These are phyloP conservation scores for Melanotaenia maccullochi DNA, from an alignment of 2,797 vertebrate genomes.

Conservation along the genomic window DNA sequence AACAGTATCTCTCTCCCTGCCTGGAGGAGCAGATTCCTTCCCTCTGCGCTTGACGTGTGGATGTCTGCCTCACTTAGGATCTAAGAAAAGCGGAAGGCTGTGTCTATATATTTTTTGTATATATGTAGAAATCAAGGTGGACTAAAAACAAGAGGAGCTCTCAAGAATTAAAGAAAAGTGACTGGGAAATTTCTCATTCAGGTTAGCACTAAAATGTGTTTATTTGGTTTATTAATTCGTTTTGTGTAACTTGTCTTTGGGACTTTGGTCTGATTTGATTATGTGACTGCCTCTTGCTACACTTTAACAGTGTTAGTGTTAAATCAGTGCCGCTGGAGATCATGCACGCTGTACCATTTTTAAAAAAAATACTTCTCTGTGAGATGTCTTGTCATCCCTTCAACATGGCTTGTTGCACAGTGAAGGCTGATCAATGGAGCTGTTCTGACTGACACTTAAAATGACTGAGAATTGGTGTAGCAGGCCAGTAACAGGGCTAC, in stretches of 20 bases:
- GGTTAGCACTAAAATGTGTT: slow-evolving; percentile 51
- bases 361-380: background rate
- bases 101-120: slow-evolving; percentile 1
- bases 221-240: background rate
- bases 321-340: slow-evolving; percentile 8
- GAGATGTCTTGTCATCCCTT: slow-evolving; percentile 23
- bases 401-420: slow-evolving; percentile 19
- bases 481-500: slow-evolving; percentile 24
- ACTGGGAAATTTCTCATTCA: slow-evolving; percentile 50
- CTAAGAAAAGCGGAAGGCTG: slow-evolving; percentile 38
- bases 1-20: slow-evolving; percentile 31
- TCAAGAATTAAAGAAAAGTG: slow-evolving; percentile 17
- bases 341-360: background rate
- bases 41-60: slow-evolving; percentile 55
- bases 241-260: slow-evolving; percentile 10
- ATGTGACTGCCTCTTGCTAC: background rate
- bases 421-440: background rate
- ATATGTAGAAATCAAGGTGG: slow-evolving; percentile 7
- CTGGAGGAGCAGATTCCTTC: slow-evolving; percentile 59
- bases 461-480: slow-evolving; percentile 35
- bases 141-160: slow-evolving; percentile 25
- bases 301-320: slow-evolving; percentile 5
- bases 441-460: slow-evolving; percentile 20
- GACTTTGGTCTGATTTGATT: slow-evolving; percentile 32
- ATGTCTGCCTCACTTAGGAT: slow-evolving; percentile 26